Evolutionary conservation across 2,113 vertebrate species (phyloP), one percentile per base, ranked within the genome.

Genomic region (Cheilinus undulatus): DNA sequence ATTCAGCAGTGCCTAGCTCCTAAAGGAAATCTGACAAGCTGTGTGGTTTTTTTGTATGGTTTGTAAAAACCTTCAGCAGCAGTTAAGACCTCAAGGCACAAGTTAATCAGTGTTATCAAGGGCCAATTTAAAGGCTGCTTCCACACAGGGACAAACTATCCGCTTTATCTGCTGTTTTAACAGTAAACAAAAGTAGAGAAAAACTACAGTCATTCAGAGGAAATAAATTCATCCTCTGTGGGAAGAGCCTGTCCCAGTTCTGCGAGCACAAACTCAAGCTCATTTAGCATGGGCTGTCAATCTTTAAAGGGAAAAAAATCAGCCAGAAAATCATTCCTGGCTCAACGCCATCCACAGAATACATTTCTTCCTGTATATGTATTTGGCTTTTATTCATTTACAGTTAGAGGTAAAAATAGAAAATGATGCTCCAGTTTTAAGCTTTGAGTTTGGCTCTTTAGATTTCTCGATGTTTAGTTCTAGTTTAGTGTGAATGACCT

Each of bases 241-340:
- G 67, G 66, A 76, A 58, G 67, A 79, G 73, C 67, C 84, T 82
- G 85, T 80, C 80, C 67, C 72, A 82, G 32, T 83, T 86, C 75
- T 80, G 70, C 2, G 53, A 86, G 85, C 66, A 26, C 88, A 82
- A 88, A 89, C 85, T 89, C 84, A 83, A 86, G 59, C 83, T 87
- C 82, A 64, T 86, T 90, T 73, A 80, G 67, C 46, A 24, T 73
- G 28, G 59, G 27, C 69, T 87, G 84, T 86, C 74, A 78, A 86
- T 73, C 64, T 76, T 84, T 71, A 54, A 65, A 81, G 80, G 51
- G 66, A 66, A 67, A 71, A 86, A 80, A 84, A 77, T 81, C 84
- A 85, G 59, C 73, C 26, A 45, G 65, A 83, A 88, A 88, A 88
- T 73, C 45, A 40, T 65, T 80, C 78, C 28, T 74, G 78, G 54